Base-by-base conservation (phyloP, 2,113 vertebrate species). In the Bucco capensis region DNA sequence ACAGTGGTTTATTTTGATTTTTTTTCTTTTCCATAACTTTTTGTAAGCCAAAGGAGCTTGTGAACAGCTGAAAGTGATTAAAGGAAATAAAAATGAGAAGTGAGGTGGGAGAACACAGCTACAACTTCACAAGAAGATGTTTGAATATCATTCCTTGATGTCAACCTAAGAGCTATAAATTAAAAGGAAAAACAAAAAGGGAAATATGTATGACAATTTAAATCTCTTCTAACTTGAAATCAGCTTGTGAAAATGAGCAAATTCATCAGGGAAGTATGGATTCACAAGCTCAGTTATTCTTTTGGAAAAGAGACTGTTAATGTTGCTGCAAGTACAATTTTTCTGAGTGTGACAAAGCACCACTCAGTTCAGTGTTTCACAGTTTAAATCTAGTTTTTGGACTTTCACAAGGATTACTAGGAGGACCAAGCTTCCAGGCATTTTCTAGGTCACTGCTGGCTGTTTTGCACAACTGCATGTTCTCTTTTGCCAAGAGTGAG, bases 301-400 rank as follows among this genome's bases (percentile, higher is more conserved):
- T 25, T 61, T 69, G 58, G 19, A 50, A 53, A 64, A 44, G 33
- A 86, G 23, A 44, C 31, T 19, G 19, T 62, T 65, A 18, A 7
- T 25, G n/a, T 57, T 66, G 57, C 64, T 44, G 40, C 28, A 88
- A 62, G 35, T 37, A 21, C 15, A 30, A 5, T 62, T 93, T 62
- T 90, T 70, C 61, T 89, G 70, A 83, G 57, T 56, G 15, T 70
- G 35, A 28, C 31, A 89, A 86, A 83, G 30, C 61, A 69, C 14
- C n/a, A 7, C 61, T 42, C 53, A 30, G 5, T 50, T 79, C 78
- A 78, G 33, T 71, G 42, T 60, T 85, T 62, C 50, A 65, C 57
- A 14, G 25, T 76, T 84, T 95, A 93, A 89, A 91, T 84, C 73
- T 79, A 83, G 33, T 66, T 85, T 78, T 73, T 65, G 54, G 58